Evolutionary conservation across 1,140 invertebrate species (phyloP), one percentile per base, ranked within the genome.

Genomic region (Drosophila ironensis): DNA sequence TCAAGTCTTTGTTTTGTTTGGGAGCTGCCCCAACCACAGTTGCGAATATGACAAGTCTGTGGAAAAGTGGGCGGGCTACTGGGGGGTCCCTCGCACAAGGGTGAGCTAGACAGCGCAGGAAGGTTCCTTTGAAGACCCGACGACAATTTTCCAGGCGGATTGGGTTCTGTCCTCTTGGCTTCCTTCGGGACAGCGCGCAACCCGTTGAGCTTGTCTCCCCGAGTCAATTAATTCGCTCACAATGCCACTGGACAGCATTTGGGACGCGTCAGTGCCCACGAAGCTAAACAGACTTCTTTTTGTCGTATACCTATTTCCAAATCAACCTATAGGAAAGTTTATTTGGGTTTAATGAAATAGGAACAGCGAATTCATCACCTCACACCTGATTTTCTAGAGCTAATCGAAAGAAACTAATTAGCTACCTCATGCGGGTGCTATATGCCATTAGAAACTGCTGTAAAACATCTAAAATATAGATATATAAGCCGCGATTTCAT

Each of bases 41-140:
- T 61, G 59, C 28, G 24, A 42, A 11, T 46, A 33, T 68, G 41
- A 53, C 60, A 64, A 24, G 53, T 20, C 7, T 37, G 33, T 17
- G 33, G 33, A 16, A 16, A 16, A 12, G 4, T 33, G 5, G n/a
- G 5, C 6, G 12, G 19, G 3, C 5, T 8, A n/a, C 6, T 6
- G 7, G 33, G 11, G 0, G 30, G 6, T 22, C 8, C 7, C 11
- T 5, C 1, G 17, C n/a, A n/a, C n/a, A n/a, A 27, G 2, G 25
- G 25, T 6, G 2, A 27, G 7, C 4, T 11, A 1, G 14, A 7
- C 11, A n/a, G 11, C 41, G 25, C 41, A 44, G 41, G 33, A 12
- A 17, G 33, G 33, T 16, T 37, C 33, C 33, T 37, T 37, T 37
- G 33, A 37, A 37, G 33, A n/a, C 33, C 8, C 7, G 33, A 16